Percentiles rank a stretch among this genome's conserved stretches.
Conservation (phyloP, 1,140 invertebrate genomes). For the Orius insidiosus region DNA sequence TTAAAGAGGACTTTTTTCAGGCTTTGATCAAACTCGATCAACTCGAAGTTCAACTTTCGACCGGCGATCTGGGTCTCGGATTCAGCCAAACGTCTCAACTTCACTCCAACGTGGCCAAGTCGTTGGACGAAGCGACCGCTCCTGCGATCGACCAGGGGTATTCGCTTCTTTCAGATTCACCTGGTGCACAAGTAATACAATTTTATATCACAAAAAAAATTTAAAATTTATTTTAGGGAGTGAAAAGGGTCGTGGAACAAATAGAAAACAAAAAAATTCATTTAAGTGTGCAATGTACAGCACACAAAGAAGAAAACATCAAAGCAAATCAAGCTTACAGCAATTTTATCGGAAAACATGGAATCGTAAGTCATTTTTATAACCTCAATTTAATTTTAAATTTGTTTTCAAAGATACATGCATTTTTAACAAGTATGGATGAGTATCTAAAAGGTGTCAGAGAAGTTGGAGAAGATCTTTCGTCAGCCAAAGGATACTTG, state of each 20-base stretch:
- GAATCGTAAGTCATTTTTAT: conserved; percentile 31
- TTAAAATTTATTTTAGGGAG: conserved; percentile 28
- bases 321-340: conserved; percentile 45
- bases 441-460: conserved; percentile 53
- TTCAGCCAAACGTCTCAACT: conserved; percentile 45
- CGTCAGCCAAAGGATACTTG: conserved; percentile 54
- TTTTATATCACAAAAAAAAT: conserved; percentile 11
- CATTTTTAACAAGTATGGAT: conserved; percentile 28
- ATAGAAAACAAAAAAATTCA: conserved; percentile 54
- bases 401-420: conserved; percentile 11
- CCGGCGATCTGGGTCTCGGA: conserved; percentile 40
- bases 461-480: conserved; percentile 53
- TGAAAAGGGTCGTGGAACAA: conserved; percentile 47
- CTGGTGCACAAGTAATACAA: conserved; percentile 40
- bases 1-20: conserved; percentile 24
- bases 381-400: neutral
- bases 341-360: conserved; percentile 51
- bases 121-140: conserved; percentile 45
- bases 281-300: conserved; percentile 45
- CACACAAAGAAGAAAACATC: conserved; percentile 52
- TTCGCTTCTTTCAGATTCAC: conserved; percentile 48
- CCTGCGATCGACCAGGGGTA: conserved; percentile 43
- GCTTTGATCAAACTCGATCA: conserved; percentile 58
- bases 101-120: conserved; percentile 40
- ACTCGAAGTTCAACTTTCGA: conserved; percentile 55